A percentile compares a stretch with the other conserved stretches of the same genome.
These are phyloP conservation scores for Sebastes matsubarae DNA, from an alignment of 2,797 vertebrate species.

Conservation along the genomic window DNA sequence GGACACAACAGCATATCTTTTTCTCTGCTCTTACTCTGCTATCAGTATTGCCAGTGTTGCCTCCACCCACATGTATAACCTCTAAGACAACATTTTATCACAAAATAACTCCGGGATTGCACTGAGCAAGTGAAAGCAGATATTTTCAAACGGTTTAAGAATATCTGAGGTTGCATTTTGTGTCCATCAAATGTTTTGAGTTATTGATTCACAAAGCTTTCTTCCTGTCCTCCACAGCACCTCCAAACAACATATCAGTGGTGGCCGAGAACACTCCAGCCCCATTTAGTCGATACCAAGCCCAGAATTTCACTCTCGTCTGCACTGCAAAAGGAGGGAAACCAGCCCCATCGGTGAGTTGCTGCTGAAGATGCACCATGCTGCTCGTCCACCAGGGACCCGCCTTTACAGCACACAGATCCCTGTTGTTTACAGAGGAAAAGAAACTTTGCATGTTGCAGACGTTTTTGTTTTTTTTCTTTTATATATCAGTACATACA, in stretches of 20 bases:
- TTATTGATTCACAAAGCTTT: constrained; percentile 26
- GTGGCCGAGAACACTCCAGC: constrained; percentile 91
- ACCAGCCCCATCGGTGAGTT: constrained; percentile 92
- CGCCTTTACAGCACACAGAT: constrained; percentile 6
- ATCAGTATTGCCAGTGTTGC: not conserved
- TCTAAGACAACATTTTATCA: constrained; percentile 10
- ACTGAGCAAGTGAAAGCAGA: not conserved
- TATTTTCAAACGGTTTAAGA: constrained; percentile 11
- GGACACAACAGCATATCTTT: not conserved
- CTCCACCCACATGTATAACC: constrained; percentile 15
- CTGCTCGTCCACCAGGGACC: constrained; percentile 7
- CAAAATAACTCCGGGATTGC: not conserved
- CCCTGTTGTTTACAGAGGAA: constrained; percentile 37
- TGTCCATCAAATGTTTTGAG: constrained; percentile 5
- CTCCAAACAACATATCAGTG: constrained; percentile 94
- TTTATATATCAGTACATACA: constrained; percentile 8
- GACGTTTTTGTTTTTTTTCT: not conserved
- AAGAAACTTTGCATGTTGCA: constrained; percentile 17
- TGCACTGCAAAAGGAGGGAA: constrained; percentile 96
- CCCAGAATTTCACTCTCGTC: constrained; percentile 96
- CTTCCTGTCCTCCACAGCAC: constrained; percentile 82
- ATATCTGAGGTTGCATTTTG: constrained; percentile 13
- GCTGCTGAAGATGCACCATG: not conserved
- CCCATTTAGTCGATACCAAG: constrained; percentile 96
- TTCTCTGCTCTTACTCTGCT: not conserved